Evolutionary conservation across 2,113 vertebrate species (phyloP), one percentile per base, ranked within the genome.

Genomic region (Anolis sagrei): DNA sequence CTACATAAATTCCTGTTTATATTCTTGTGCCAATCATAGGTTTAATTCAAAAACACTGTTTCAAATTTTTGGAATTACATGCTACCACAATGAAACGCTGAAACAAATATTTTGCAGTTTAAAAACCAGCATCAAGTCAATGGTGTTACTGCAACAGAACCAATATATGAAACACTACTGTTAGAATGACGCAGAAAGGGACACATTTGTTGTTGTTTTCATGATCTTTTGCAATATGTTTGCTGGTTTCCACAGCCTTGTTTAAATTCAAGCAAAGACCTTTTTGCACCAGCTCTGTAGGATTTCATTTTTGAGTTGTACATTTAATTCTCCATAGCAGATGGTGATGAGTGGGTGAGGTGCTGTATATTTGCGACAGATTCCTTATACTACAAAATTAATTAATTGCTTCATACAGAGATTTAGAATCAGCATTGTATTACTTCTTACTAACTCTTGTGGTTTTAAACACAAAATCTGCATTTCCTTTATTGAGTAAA

Each of bases 301-400:
- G 92, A 90, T 93, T 94, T 93, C 91, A 92, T 95, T 96, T 91
- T 77, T 83, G 82, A 87, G 92, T 94, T 92, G 94, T 92, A 95
- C 94, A 95, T 95, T 94, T 94, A 94, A 93, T 95, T 94, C 94
- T 92, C 90, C 49, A 90, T 79, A 91, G 92, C 96, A 96, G 96
- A 97, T 96, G 96, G 96, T 92, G 90, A 90, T 96, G 94, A 95
- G 95, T 96, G 95, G 95, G 96, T 95, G 94, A 95, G 76, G 89
- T 90, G 90, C 94, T 93, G 94, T 93, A 94, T 95, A 96, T 96
- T 95, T 96, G 94, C 86, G 89, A 95, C 91, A 94, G 94, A 97
- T 95, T 95, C 95, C 92, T 94, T 94, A 95, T 92, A 90, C 92
- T 92, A 93, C 75, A 90, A 96, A 95, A 95, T 95, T 95, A 95